Conservation (phyloP, 2,797 vertebrate species). For the Scarus forsteni region DNA sequence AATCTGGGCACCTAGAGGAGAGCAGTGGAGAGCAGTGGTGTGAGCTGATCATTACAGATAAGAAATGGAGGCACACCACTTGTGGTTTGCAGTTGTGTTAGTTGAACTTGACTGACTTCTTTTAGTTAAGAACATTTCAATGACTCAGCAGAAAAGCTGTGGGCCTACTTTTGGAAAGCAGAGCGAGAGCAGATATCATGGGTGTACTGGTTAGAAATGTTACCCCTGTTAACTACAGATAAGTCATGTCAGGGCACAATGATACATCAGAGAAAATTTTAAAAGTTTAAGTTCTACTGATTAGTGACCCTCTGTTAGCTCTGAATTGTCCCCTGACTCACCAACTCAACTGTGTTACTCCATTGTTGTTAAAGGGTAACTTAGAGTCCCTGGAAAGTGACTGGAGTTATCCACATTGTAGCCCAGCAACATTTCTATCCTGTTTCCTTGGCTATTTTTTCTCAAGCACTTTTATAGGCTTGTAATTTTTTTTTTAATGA, state of each 20-base stretch:
- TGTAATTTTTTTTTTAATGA: no score
- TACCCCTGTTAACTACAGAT: background rate
- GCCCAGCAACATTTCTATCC: no score
- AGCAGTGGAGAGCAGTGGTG: conserved; percentile 4
- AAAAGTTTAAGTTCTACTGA: background rate
- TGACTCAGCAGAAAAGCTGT: background rate
- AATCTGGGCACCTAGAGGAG: conserved; percentile 89
- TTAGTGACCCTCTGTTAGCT: no score
- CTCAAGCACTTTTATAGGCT: no score
- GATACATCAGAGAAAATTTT: background rate
- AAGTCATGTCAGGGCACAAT: conserved; percentile 3
- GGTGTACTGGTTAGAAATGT: background rate
- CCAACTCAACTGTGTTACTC: no score
- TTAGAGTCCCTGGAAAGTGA: no score
- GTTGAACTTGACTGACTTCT: background rate
- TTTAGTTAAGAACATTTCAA: background rate
- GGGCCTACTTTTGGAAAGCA: background rate
- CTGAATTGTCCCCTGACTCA: no score
- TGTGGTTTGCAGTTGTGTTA: conserved; percentile 4
- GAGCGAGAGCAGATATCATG: background rate
- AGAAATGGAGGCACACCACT: background rate
- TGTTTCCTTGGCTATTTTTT: no score
- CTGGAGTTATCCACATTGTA: no score
- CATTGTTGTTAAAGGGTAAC: no score
- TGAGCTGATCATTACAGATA: conserved; percentile 27